Evolutionary conservation across 2,113 vertebrate species (phyloP).

Genomic region (Raja brachyura): DNA sequence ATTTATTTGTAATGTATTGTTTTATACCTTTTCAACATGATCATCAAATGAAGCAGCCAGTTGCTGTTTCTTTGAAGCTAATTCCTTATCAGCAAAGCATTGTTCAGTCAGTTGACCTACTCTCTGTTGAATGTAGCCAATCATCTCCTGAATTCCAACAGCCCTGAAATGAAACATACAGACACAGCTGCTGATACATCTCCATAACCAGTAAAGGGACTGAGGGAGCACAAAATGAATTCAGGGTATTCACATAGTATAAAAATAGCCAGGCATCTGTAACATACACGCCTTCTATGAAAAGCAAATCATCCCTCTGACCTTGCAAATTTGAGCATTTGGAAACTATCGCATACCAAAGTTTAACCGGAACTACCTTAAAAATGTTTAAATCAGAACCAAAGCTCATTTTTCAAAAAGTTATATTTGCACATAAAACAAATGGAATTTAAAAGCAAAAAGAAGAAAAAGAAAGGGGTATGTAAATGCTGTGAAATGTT

Average conservation of each 20-base stretch:
- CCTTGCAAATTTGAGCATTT: background rate
- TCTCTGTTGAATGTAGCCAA: constrained; percentile 58
- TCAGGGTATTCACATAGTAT: background rate
- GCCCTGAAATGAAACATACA: constrained; percentile 54
- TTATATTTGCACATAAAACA: too few species aligned
- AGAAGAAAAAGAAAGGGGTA: too few species aligned
- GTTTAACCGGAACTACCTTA: background rate
- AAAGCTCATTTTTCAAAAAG: background rate
- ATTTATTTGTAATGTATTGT: background rate
- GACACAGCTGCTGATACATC: constrained; percentile 41
- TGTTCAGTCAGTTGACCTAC: constrained; percentile 54
- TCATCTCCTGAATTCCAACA: constrained; percentile 59
- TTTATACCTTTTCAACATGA: constrained; percentile 64
- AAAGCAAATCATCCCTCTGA: constrained; percentile 22
- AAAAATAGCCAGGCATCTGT: constrained; percentile 27
- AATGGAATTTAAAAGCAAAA: too few species aligned
- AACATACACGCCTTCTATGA: background rate
- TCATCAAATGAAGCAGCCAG: constrained; percentile 58
- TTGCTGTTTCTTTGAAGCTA: constrained; percentile 56
- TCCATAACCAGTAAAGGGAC: background rate
- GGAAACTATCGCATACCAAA: background rate
- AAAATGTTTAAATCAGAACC: background rate
- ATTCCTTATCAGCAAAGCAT: constrained; percentile 51
- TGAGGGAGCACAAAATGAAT: background rate
- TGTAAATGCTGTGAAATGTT: too few species aligned